Percentiles rank a stretch among this genome's conserved stretches.
These are phyloP conservation scores for Rutpela maculata DNA, from an alignment of 2,888 invertebrate species.

Conservation along the genomic window DNA sequence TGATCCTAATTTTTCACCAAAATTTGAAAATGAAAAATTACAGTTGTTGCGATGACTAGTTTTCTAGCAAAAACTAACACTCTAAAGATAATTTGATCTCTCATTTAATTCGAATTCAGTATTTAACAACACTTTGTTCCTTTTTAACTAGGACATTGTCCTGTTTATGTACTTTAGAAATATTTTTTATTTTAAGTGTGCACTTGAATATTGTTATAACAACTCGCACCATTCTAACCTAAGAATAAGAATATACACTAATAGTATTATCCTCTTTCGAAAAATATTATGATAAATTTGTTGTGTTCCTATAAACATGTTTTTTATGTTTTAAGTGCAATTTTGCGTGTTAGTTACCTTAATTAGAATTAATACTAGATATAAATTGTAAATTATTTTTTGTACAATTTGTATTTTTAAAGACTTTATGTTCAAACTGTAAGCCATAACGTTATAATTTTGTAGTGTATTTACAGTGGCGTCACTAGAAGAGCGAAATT, in stretches of 20 bases:
- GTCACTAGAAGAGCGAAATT: slow-evolving; percentile 41
- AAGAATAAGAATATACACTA: slow-evolving; percentile 45
- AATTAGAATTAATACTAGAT: slow-evolving; percentile 42
- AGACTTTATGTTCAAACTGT: slow-evolving; percentile 56
- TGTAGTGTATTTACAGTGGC: slow-evolving; percentile 45
- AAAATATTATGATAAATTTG: slow-evolving; percentile 42
- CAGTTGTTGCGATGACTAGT: not conserved
- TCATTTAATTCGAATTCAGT: slow-evolving; percentile 37
- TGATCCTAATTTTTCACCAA: not conserved
- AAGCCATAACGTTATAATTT: slow-evolving; percentile 55
- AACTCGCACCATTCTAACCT: slow-evolving; percentile 48
- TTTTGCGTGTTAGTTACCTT: slow-evolving; percentile 64
- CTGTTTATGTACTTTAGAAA: slow-evolving; percentile 38
- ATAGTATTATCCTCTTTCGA: slow-evolving; percentile 40
- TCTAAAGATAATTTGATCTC: slow-evolving; percentile 34
- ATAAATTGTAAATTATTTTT: slow-evolving; percentile 54
- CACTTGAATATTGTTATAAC: slow-evolving; percentile 47
- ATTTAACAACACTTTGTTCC: slow-evolving; percentile 52
- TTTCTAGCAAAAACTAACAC: slow-evolving; percentile 13
- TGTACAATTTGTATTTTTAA: slow-evolving; percentile 54
- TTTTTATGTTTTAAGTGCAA: slow-evolving; percentile 60
- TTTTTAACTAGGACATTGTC: slow-evolving; percentile 40
- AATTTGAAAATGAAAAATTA: not conserved
- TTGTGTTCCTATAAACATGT: slow-evolving; percentile 62
- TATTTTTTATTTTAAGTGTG: slow-evolving; percentile 42